A percentile compares a stretch with the other conserved stretches of the same genome.
phyloP scores from a whole-genome alignment of 1,140 invertebrate genomes.

The Stratiolaelaps scimitus region DNA sequence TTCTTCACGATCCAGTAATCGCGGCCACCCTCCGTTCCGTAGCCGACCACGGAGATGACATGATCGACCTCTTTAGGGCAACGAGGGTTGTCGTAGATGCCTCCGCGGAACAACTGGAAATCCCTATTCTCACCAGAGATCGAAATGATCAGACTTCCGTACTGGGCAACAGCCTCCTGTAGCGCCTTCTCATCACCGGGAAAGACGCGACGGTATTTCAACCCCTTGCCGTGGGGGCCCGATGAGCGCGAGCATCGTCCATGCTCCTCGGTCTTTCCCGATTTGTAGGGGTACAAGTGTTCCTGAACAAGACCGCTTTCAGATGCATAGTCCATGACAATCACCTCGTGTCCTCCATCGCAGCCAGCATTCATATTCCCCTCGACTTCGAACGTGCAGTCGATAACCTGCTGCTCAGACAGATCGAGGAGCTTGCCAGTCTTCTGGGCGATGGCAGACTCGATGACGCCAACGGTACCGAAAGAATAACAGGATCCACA shows the following conservation, averaged over 20 bases:
- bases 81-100: background rate
- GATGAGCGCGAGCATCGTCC: no score
- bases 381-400: background rate
- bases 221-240: background rate
- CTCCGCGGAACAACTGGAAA: slow-evolving; percentile 1
- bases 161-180: background rate
- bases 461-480: background rate
- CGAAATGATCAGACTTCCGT: background rate
- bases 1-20: slow-evolving; percentile 37
- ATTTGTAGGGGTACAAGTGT: background rate
- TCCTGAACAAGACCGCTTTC: background rate
- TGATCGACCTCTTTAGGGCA: slow-evolving; percentile 41
- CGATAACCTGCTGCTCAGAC: slow-evolving; percentile 9
- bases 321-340: background rate
- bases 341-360: background rate
- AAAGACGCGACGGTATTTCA: background rate
- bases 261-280: background rate
- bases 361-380: background rate
- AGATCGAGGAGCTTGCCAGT: slow-evolving; percentile 7
- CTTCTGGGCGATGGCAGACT: slow-evolving; percentile 14
- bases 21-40: slow-evolving; percentile 40
- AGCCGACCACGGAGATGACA: slow-evolving; percentile 47
- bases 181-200: background rate
- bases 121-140: slow-evolving; percentile 9
- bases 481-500: slow-evolving; percentile 13